phyloP scores from a whole-genome alignment of 2,113 vertebrate species.

The Crotalus viridis region DNA sequence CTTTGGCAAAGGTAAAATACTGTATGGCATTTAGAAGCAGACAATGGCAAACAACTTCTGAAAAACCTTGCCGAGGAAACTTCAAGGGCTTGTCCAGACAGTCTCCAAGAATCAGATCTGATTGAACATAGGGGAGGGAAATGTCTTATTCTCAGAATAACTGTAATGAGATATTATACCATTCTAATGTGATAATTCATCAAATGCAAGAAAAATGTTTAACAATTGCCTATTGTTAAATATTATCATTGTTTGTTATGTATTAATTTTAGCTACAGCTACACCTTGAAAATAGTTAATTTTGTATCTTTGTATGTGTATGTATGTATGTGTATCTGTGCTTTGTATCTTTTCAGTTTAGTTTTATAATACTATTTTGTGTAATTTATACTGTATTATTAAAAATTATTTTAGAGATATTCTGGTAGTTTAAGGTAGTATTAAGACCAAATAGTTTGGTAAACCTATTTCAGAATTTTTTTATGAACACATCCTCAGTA shows the following conservation, averaged over 20 bases:
- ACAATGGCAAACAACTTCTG: not conserved
- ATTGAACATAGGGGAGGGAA: not conserved
- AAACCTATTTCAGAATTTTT: not conserved
- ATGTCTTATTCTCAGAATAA: not conserved
- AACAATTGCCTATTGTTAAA: not conserved
- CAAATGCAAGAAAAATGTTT: not conserved
- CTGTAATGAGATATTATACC: not conserved
- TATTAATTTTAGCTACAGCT: not conserved
- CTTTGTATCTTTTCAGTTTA: not conserved
- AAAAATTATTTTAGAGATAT: not conserved
- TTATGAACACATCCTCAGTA: not conserved
- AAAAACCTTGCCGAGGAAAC: not conserved
- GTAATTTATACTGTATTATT: not conserved
- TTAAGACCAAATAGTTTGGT: not conserved
- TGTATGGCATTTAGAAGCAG: constrained; percentile 14
- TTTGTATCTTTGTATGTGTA: too few relatives aligned
- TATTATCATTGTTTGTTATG: not conserved
- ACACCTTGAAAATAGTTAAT: not conserved
- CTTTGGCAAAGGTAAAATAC: constrained; percentile 9
- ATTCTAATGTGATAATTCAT: constrained; percentile 17
- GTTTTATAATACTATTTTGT: not conserved
- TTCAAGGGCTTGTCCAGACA: not conserved
- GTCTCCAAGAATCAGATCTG: not conserved
- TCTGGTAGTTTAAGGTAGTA: not conserved
- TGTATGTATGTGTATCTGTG: not conserved